phyloP scores from a whole-genome alignment of 37 sponge, comb jelly and placozoan species.

The Spongilla lacustris region DNA sequence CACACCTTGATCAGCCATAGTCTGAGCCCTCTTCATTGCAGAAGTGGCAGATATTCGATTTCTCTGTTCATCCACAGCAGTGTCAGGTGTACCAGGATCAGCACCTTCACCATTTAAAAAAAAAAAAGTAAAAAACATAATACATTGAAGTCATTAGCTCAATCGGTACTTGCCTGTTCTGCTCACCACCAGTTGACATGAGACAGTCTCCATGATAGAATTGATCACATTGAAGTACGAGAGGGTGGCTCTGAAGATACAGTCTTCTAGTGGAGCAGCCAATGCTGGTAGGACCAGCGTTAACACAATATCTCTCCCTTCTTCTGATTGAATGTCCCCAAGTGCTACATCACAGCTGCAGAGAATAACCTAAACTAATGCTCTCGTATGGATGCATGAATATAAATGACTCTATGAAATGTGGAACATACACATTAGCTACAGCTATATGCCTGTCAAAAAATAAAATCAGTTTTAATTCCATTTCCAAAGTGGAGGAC shows the following conservation, averaged over 20 bases:
- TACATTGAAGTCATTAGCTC: no score
- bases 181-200: slow-evolving; percentile 42
- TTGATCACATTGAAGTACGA: slow-evolving; percentile 91
- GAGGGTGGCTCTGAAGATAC: slow-evolving; percentile 44
- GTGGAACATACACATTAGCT: no score
- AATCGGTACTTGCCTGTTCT: slow-evolving; percentile 20
- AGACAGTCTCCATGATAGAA: slow-evolving; percentile 57
- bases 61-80: slow-evolving; percentile 67
- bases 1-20: slow-evolving; percentile 58
- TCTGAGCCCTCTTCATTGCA: slow-evolving; percentile 71
- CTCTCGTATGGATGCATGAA: no score
- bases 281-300: slow-evolving; percentile 68
- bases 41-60: slow-evolving; percentile 67
- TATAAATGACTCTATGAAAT: no score
- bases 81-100: slow-evolving; percentile 35
- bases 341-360: slow-evolving; percentile 73
- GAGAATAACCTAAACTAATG: no score
- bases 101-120: slow-evolving; percentile 47
- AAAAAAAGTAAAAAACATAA: no score
- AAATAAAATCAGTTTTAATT: no score
- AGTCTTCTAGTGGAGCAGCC: slow-evolving; percentile 4
- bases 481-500: no score
- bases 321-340: slow-evolving; percentile 95
- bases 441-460: no score
- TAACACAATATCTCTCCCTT: slow-evolving; percentile 84